phyloP scores from a whole-genome alignment of 2,113 vertebrate genomes.

The Alaudala cheleensis region DNA sequence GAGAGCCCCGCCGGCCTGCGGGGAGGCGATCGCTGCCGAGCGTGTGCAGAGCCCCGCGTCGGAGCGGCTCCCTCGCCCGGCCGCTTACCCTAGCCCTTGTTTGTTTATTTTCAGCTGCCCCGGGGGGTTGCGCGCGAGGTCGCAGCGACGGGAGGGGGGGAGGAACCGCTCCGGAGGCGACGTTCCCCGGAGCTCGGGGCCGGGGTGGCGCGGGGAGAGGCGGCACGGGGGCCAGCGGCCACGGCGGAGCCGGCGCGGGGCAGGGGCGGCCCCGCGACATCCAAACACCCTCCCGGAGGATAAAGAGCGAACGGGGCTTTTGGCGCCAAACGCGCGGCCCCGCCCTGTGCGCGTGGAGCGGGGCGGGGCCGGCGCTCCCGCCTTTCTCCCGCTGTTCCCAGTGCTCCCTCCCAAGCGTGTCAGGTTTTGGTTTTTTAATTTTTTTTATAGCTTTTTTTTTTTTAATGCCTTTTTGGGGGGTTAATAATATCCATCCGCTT shows the following conservation, averaged over 20 bases:
- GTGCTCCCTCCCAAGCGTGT: slow-evolving; percentile 64
- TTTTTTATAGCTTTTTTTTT: not conserved
- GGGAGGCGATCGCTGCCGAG: too few relatives aligned
- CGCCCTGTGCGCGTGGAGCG: slow-evolving; percentile 55
- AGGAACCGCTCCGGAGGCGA: not conserved
- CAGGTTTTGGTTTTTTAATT: not conserved
- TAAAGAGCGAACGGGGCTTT: slow-evolving; percentile 67
- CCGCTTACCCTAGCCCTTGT: not conserved
- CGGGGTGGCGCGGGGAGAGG: not conserved
- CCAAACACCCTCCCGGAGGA: not conserved
- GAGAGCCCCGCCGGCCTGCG: not conserved
- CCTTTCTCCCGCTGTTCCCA: not conserved
- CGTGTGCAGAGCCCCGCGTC: not conserved
- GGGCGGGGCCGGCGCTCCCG: not conserved
- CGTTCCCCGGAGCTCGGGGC: not conserved
- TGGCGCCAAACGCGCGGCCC: slow-evolving; percentile 78
- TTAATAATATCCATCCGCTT: slow-evolving; percentile 78
- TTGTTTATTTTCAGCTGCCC: not conserved
- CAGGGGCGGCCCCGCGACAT: not conserved
- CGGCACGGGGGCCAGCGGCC: not conserved
- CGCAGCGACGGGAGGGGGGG: not conserved
- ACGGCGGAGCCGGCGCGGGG: not conserved
- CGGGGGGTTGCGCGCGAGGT: not conserved
- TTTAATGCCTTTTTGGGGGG: not conserved
- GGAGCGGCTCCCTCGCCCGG: not conserved